Evolutionary conservation across 2,888 invertebrate genomes (phyloP), one percentile per base, ranked within the genome.

Genomic region (Leptopilina syphax): DNA sequence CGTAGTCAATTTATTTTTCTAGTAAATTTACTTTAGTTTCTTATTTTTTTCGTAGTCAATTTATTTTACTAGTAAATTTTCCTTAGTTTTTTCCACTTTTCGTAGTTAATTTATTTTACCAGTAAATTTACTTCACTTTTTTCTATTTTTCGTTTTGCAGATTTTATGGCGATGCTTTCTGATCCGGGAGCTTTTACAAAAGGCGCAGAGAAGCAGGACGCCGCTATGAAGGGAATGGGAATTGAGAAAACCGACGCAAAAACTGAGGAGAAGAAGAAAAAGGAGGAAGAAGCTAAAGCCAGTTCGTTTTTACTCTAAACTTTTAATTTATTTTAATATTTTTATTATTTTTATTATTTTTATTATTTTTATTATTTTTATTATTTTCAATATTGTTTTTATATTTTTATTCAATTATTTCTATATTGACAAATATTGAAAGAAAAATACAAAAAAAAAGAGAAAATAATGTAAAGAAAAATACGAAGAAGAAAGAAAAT

Each of bases 111-210:
- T 18, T n/a, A 66, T 3, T 34, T 27, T 65, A 66, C 8, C 1
- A 34, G 7, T 44, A 44, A 8, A 65, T 67, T 8, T 34, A 13
- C 13, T 0, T 3, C 18, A 65, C 47, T 6, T 50, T 63, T 77
- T 18, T 60, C 66, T 34, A 3, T 34, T 34, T 34, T 3, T 34
- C 34, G 27, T 27, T 34, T 34, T 34, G 34, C 91, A 96, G 98
- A 98, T 91, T 97, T 99, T 92, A 99, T 99, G 96, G 98, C 98
- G 79, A 98, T 98, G 57, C 93, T 99, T 84, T 98, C 98, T 18
- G 99, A 99, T 93, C 99, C 99, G 0, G 94, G 97, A 79, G 98
- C 96, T 66, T 95, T 95, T 88, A 91, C 94, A 82, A 94, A 95
- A 68, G 94, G 94, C 67, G 94, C 94, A 83, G 95, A 95, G 86